Conservation (phyloP, 2,888 invertebrate species). For the Trachelus iudaicus region DNA sequence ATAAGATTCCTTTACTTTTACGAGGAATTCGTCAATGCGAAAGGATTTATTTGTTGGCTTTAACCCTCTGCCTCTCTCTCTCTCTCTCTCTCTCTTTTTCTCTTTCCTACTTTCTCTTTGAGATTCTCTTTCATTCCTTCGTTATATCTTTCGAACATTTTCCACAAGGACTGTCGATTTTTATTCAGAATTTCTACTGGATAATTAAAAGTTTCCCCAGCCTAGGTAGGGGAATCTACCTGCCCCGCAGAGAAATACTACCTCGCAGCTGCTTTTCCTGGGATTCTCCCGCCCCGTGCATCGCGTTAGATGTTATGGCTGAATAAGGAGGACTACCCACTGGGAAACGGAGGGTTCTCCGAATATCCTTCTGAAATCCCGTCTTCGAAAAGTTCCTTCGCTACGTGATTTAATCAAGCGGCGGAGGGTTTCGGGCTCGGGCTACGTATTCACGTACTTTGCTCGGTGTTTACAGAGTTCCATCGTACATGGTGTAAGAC, state of each 20-base stretch:
- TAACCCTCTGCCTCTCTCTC: not conserved
- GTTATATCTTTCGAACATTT: not conserved
- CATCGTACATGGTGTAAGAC: not conserved
- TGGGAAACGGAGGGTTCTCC: not conserved
- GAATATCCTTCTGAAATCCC: not conserved
- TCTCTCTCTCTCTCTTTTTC: slow-evolving; percentile 13
- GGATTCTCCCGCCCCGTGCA: not conserved
- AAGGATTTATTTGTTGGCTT: not conserved
- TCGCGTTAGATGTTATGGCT: not conserved
- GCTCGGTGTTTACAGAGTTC: not conserved
- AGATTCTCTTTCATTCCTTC: slow-evolving; percentile 3
- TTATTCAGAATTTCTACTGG: not conserved
- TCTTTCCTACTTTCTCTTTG: not conserved
- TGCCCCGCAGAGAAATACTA: not conserved
- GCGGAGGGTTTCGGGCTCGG: not conserved
- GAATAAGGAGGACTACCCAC: not conserved
- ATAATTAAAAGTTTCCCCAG: not conserved
- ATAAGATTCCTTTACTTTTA: not conserved
- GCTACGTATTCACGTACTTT: not conserved
- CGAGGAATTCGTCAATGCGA: not conserved
- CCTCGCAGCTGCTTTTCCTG: not conserved
- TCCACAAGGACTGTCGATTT: not conserved
- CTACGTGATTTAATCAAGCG: not conserved
- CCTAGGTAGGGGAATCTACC: not conserved
- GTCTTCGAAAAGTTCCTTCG: not conserved